These are phyloP conservation scores for Oxygymnocypris stewartii DNA, from an alignment of 2,113 vertebrate species.

Conservation along the genomic window DNA sequence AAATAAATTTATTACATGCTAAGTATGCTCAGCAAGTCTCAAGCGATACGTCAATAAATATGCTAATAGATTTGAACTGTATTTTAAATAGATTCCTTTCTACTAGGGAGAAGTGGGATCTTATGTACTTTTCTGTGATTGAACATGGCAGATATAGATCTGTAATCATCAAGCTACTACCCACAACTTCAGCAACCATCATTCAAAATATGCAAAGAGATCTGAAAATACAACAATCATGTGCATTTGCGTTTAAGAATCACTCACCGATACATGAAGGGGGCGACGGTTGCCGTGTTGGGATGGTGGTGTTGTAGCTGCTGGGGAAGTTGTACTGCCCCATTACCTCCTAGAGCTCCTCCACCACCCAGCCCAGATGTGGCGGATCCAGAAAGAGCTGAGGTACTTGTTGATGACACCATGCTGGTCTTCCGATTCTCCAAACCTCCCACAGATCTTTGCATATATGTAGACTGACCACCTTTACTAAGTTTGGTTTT, in stretches of 20 bases:
- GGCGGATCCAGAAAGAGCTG: constrained; percentile 63
- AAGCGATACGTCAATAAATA: too few relatives aligned
- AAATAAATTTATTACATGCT: too few relatives aligned
- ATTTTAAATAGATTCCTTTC: too few relatives aligned
- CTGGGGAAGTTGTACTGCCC: constrained; percentile 89
- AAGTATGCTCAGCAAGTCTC: too few relatives aligned
- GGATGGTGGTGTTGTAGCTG: constrained; percentile 94
- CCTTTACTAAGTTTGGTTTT: constrained; percentile 86
- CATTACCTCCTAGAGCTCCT: constrained; percentile 76
- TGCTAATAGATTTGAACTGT: too few relatives aligned
- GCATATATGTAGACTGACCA: constrained; percentile 76
- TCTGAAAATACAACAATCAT: neutral
- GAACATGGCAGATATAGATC: neutral
- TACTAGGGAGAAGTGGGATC: neutral
- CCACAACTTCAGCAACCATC: neutral
- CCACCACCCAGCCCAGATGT: constrained; percentile 62
- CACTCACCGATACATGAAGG: constrained; percentile 96
- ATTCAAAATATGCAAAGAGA: neutral
- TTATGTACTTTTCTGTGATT: neutral
- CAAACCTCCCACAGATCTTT: constrained; percentile 66
- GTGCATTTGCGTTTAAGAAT: neutral
- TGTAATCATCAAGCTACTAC: neutral
- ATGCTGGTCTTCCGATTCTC: constrained; percentile 81
- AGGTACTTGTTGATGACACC: constrained; percentile 77
- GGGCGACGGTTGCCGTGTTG: constrained; percentile 95